Conservation (phyloP, 2,888 invertebrate species). For the Noctuana brunneofusca region DNA sequence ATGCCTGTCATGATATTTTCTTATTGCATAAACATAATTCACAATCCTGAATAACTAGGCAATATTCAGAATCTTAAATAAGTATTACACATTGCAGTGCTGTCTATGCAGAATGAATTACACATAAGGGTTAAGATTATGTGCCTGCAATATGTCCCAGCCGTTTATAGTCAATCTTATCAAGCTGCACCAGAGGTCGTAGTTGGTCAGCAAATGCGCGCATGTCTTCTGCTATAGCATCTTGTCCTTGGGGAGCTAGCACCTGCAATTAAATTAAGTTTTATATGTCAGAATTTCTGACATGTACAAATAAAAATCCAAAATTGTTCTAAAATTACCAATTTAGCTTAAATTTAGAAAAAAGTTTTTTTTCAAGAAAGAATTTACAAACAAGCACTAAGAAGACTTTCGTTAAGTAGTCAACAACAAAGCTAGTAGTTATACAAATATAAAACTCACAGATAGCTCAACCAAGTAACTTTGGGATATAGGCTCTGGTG, state of each 20-base stretch:
- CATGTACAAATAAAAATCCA: too few species aligned
- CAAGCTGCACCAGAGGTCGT: slow-evolving; percentile 94
- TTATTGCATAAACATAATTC: too few species aligned
- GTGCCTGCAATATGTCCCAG: slow-evolving; percentile 77
- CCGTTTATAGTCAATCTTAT: slow-evolving; percentile 95
- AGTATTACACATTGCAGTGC: too few species aligned
- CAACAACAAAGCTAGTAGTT: not conserved
- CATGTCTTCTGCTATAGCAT: slow-evolving; percentile 98
- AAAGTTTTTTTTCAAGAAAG: too few species aligned
- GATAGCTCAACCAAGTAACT: slow-evolving; percentile 97
- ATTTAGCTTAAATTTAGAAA: too few species aligned
- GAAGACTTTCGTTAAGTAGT: too few species aligned
- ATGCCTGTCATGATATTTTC: too few species aligned
- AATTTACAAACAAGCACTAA: too few species aligned
- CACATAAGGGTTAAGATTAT: slow-evolving; percentile 54
- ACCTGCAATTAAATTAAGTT: slow-evolving; percentile 67
- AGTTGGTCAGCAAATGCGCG: slow-evolving; percentile 96
- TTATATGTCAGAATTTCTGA: not conserved
- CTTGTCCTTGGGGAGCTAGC: slow-evolving; percentile 94
- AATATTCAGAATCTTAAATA: too few species aligned
- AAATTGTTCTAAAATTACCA: too few species aligned
- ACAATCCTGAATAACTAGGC: too few species aligned
- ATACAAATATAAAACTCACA: slow-evolving; percentile 60
- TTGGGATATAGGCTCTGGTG: slow-evolving; percentile 93
- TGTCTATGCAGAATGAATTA: not conserved